phyloP scores from a whole-genome alignment of 2,797 vertebrate genomes.

The Anguilla anguilla region DNA sequence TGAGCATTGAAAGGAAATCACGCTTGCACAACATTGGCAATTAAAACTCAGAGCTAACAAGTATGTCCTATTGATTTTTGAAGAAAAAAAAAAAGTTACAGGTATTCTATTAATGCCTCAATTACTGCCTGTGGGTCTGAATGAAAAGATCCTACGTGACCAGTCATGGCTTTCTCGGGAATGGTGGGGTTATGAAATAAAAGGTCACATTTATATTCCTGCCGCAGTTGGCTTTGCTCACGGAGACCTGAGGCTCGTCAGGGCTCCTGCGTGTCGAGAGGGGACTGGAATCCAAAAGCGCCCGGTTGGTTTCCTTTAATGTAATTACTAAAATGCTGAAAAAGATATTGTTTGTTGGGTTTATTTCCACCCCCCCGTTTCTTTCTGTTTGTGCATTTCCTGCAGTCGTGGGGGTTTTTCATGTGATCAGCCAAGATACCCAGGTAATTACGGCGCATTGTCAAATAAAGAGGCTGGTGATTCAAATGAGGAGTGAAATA shows the following conservation, averaged over 20 bases:
- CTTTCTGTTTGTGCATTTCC: slow-evolving; percentile 56
- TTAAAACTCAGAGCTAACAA: background rate
- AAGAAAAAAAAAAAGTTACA: background rate
- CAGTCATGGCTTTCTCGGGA: background rate
- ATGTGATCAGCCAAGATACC: slow-evolving; percentile 71
- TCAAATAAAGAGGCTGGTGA: slow-evolving; percentile 73
- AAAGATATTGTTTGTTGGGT: slow-evolving; percentile 34
- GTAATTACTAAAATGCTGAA: slow-evolving; percentile 41
- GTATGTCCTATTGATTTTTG: background rate
- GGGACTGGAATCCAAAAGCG: slow-evolving; percentile 26
- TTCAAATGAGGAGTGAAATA: slow-evolving; percentile 78
- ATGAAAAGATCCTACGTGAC: background rate
- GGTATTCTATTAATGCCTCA: background rate
- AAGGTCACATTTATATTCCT: slow-evolving; percentile 16
- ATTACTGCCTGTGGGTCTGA: background rate
- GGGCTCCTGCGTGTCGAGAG: slow-evolving; percentile 14
- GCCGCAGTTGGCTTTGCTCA: background rate
- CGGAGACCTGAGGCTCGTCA: background rate
- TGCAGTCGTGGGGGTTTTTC: slow-evolving; percentile 69
- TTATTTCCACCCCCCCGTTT: slow-evolving; percentile 15
- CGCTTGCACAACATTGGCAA: background rate
- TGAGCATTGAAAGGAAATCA: background rate
- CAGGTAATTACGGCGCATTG: slow-evolving; percentile 76
- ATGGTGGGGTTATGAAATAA: background rate
- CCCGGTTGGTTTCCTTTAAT: slow-evolving; percentile 28